These are phyloP conservation scores for Dryomyza anilis DNA, from an alignment of 2,888 invertebrate genomes.

Conservation along the genomic window DNA sequence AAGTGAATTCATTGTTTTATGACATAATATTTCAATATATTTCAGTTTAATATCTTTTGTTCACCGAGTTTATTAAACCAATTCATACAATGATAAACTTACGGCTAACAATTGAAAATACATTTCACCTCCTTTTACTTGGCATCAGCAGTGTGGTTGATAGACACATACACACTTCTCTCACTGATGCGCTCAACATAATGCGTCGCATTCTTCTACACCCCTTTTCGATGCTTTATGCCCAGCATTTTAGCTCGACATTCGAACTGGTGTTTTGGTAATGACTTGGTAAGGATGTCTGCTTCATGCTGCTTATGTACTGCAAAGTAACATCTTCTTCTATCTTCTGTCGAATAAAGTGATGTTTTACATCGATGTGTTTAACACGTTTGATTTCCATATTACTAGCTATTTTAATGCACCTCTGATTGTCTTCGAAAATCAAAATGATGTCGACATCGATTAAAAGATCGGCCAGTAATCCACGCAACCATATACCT, in stretches of 20 bases:
- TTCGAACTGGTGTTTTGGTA: background rate
- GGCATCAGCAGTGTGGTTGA: too few relatives aligned
- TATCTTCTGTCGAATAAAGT: constrained; percentile 22
- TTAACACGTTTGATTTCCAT: background rate
- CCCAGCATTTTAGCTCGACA: background rate
- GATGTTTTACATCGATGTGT: constrained; percentile 26
- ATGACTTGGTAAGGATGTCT: background rate
- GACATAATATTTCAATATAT: too few relatives aligned
- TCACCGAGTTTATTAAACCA: too few relatives aligned
- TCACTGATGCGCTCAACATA: too few relatives aligned
- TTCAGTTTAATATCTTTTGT: too few relatives aligned
- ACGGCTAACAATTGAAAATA: too few relatives aligned
- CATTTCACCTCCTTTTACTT: too few relatives aligned
- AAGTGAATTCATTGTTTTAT: too few relatives aligned
- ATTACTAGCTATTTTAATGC: too few relatives aligned
- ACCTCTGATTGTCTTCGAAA: constrained; percentile 24
- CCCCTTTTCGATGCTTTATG: background rate
- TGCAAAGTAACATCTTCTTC: background rate
- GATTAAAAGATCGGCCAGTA: constrained; percentile 12
- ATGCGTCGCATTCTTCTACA: background rate
- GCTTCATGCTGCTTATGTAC: background rate
- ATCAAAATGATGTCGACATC: constrained; percentile 8
- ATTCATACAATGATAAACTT: too few relatives aligned
- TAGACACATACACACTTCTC: too few relatives aligned
- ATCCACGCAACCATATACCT: constrained; percentile 23